A percentile compares a stretch with the other conserved stretches of the same genome.
phyloP scores from a whole-genome alignment of 2,888 invertebrate genomes.

The Prosopocoilus inquinatus region DNA sequence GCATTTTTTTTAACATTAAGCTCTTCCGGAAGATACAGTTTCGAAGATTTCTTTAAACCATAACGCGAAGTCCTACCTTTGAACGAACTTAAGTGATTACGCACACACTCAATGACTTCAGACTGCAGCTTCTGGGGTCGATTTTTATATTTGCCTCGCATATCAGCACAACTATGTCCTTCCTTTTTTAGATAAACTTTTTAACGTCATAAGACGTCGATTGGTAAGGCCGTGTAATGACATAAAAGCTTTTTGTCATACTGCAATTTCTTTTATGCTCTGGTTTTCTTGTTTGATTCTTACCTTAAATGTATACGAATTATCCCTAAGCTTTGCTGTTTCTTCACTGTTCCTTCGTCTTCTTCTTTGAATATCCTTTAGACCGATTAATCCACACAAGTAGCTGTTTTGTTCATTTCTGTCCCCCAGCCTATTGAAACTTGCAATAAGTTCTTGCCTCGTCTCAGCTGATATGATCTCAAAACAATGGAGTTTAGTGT shows the following conservation, averaged over 20 bases:
- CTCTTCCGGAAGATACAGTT: slow-evolving; percentile 27
- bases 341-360: background rate
- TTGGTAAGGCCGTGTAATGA: slow-evolving; percentile 16
- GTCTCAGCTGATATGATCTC: background rate
- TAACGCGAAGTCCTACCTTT: slow-evolving; percentile 29
- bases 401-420: background rate
- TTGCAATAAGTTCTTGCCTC: background rate
- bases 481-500: background rate
- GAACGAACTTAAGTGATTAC: slow-evolving; percentile 29
- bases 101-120: slow-evolving; percentile 4
- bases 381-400: background rate
- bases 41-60: slow-evolving; percentile 26
- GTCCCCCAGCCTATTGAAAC: background rate
- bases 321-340: background rate
- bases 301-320: background rate
- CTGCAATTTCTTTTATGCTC: slow-evolving; percentile 8
- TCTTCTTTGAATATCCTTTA: background rate
- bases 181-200: slow-evolving; percentile 9
- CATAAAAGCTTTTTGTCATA: slow-evolving; percentile 17
- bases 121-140: slow-evolving; percentile 5
- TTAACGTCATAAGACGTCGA: slow-evolving; percentile 6
- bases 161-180: slow-evolving; percentile 8
- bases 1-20: slow-evolving; percentile 27
- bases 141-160: slow-evolving; percentile 9
- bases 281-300: background rate